These are phyloP conservation scores for Siniperca knerii DNA, from an alignment of 2,113 vertebrate genomes.

Conservation along the genomic window DNA sequence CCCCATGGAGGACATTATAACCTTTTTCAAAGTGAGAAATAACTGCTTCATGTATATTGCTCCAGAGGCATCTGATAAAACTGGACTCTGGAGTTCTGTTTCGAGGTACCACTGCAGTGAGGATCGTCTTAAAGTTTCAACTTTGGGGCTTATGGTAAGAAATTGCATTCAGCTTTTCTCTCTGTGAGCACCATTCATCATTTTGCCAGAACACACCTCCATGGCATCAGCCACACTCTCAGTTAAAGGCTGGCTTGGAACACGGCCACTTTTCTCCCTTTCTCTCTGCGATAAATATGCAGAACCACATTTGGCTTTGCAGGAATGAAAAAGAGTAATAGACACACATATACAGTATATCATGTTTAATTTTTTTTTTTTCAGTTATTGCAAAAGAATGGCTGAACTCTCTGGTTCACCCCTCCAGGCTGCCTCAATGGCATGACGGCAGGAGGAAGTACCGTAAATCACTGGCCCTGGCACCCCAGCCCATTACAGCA, in stretches of 20 bases:
- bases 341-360: slow-evolving; percentile 10
- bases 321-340: slow-evolving; percentile 35
- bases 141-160: slow-evolving; percentile 30
- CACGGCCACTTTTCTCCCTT: slow-evolving; percentile 44
- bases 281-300: slow-evolving; percentile 53
- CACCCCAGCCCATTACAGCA: slow-evolving; percentile 77
- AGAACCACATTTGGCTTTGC: slow-evolving; percentile 36
- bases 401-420: slow-evolving; percentile 17
- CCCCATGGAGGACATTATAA: slow-evolving; percentile 71
- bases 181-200: slow-evolving; percentile 56
- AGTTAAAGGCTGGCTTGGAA: slow-evolving; percentile 71
- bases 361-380: slow-evolving; percentile 15
- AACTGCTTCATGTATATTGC: slow-evolving; percentile 62
- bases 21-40: slow-evolving; percentile 75
- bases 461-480: slow-evolving; percentile 68
- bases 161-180: slow-evolving; percentile 43
- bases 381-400: slow-evolving; percentile 14
- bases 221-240: slow-evolving; percentile 53
- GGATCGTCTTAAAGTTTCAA: slow-evolving; percentile 37
- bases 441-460: slow-evolving; percentile 45
- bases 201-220: slow-evolving; percentile 57
- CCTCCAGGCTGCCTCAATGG: slow-evolving; percentile 33
- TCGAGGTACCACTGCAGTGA: slow-evolving; percentile 9
- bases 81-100: slow-evolving; percentile 34
- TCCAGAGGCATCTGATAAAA: slow-evolving; percentile 61